Base-by-base conservation (phyloP, 2,797 vertebrate species). In the Galago senegalensis region DNA sequence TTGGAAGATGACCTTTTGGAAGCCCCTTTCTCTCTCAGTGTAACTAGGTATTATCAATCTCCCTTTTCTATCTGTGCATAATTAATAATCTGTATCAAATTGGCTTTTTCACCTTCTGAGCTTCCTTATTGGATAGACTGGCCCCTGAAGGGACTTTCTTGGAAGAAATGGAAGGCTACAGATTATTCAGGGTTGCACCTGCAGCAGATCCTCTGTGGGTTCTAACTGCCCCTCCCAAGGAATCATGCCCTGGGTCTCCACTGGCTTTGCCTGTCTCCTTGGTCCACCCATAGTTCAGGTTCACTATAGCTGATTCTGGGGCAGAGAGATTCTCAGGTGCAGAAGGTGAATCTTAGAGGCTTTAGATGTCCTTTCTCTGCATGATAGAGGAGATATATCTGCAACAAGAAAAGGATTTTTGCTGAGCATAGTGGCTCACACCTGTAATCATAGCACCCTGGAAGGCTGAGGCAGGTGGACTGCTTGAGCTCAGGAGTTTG, bases 71-170 rank as follows among this genome's bases (percentile, higher is more conserved):
- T 53, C 56, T 53, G 67, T 7, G 49, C 21, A 72, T 69, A 82
- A 91, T 79, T 67, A 86, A 87, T 29, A 43, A 53, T 61, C 83
- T 89, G 18, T 70, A n/a, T 79, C 69, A 84, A 67, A 97, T 0
- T 25, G 27, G 82, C 87, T 87, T 96, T 92, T 73, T 60, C 49
- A 79, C 53, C 72, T 56, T 94, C 46, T 70, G 18, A 37, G 60
- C 67, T 56, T 87, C 89, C 87, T 87, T 63, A 43, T 5, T 53
- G n/a, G 46, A 65, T 23, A 46, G 1, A 58, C 76, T 1, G 65
- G 60, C 8, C 18, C 76, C 87, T 21, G 20, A 67, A 65, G 69
- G 80, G 89, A 25, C 53, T 87, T 84, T 87, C 72, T 69, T 60
- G 34, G 61, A 84, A 90, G 80, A 91, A 89, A 82, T 63, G 25